Conservation (phyloP, 2,888 invertebrate species). For the Synanthedon formicaeformis region DNA sequence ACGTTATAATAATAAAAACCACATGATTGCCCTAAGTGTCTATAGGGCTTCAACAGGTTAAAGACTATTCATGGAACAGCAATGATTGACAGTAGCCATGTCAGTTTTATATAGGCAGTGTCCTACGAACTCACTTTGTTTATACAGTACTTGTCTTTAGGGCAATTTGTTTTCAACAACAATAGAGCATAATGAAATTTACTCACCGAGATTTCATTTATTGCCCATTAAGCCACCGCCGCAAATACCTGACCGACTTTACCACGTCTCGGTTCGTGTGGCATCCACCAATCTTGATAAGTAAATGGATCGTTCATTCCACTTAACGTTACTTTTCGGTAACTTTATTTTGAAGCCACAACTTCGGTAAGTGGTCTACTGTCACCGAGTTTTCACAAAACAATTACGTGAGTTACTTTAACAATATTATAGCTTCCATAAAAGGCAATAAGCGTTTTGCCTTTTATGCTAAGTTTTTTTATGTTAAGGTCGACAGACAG, state of each 20-base stretch:
- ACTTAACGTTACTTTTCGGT: background rate
- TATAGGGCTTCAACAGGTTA: too few species aligned
- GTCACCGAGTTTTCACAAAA: background rate
- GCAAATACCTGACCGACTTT: background rate
- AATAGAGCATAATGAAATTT: constrained; percentile 39
- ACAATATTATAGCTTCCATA: too few species aligned
- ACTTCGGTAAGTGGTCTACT: background rate
- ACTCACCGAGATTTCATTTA: constrained; percentile 30
- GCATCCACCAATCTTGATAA: background rate
- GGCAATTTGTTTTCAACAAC: constrained; percentile 19
- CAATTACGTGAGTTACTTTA: background rate
- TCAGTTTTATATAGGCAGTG: background rate
- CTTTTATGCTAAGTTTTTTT: too few species aligned
- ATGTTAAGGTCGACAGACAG: too few species aligned
- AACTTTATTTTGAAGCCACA: background rate
- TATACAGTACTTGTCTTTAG: background rate
- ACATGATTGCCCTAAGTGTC: too few species aligned
- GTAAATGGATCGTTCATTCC: background rate
- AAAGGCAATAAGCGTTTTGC: too few species aligned
- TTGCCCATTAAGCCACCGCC: constrained; percentile 28
- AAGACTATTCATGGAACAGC: too few species aligned
- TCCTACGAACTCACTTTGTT: background rate
- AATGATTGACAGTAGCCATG: too few species aligned
- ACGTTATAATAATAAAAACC: too few species aligned
- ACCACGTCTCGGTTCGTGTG: background rate